phyloP scores from a whole-genome alignment of 2,888 invertebrate genomes.

The Homarus gammarus region DNA sequence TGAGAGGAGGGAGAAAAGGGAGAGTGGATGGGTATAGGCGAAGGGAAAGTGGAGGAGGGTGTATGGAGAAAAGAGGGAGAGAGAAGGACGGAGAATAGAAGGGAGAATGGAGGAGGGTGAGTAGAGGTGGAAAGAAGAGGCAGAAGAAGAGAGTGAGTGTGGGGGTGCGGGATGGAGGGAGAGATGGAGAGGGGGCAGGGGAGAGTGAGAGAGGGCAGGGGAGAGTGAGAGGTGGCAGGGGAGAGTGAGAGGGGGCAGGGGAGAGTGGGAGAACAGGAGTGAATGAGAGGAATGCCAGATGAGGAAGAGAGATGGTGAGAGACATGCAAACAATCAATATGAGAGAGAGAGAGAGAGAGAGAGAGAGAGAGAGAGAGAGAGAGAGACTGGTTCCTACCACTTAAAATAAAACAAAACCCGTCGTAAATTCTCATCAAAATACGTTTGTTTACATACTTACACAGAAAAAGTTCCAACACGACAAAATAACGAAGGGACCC shows the following conservation, averaged over 20 bases:
- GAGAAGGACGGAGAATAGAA: background rate
- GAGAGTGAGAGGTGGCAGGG: background rate
- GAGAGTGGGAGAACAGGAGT: background rate
- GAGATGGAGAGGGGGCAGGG: background rate
- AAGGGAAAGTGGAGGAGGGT: background rate
- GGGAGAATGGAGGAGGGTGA: background rate
- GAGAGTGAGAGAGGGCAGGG: background rate
- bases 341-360: too few relatives aligned
- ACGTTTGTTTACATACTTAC: too few relatives aligned
- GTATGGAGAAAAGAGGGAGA: background rate
- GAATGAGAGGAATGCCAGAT: background rate
- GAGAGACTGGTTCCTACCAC: too few relatives aligned
- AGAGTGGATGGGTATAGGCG: too few relatives aligned
- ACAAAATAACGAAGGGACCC: too few relatives aligned
- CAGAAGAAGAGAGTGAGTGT: background rate
- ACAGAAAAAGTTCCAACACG: too few relatives aligned
- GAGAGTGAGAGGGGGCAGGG: background rate
- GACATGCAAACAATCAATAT: too few relatives aligned
- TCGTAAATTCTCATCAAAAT: too few relatives aligned
- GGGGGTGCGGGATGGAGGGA: background rate
- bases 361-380: too few relatives aligned
- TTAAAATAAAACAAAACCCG: too few relatives aligned
- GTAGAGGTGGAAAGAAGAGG: background rate
- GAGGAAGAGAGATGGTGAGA: too few relatives aligned
- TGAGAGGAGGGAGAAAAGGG: background rate